A percentile compares a stretch with the other conserved stretches of the same genome.
These are phyloP conservation scores for Sciurus niger DNA, from an alignment of 2,113 vertebrate genomes.

Conservation along the genomic window DNA sequence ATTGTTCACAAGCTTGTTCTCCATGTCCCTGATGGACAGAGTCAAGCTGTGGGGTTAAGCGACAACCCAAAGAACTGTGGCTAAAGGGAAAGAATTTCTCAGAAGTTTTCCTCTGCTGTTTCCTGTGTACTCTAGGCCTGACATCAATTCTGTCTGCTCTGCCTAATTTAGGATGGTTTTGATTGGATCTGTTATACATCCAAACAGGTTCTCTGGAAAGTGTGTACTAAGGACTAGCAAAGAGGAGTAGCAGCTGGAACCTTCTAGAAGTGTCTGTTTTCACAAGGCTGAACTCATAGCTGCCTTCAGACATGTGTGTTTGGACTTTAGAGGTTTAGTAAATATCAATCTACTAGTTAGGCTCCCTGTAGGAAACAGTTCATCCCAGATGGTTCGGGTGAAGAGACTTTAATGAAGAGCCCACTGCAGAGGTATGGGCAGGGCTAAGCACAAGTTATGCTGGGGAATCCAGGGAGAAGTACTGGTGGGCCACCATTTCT, in stretches of 20 bases:
- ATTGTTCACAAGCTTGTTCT: neutral
- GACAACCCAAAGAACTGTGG: neutral
- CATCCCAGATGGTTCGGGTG: neutral
- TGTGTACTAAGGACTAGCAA: neutral
- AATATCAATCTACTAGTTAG: neutral
- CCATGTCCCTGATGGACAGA: neutral
- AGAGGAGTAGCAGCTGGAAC: neutral
- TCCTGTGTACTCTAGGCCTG: neutral
- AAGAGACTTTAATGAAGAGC: too few relatives aligned
- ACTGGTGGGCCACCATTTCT: neutral
- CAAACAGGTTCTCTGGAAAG: constrained; percentile 18
- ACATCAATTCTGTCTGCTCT: neutral
- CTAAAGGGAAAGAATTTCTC: neutral
- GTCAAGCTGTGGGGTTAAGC: neutral
- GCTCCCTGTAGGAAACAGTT: neutral
- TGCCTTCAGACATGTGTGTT: neutral
- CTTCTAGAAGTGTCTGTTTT: constrained; percentile 22
- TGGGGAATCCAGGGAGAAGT: neutral
- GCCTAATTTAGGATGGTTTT: neutral
- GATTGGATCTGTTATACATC: neutral
- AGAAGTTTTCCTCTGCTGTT: neutral
- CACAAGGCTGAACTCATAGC: neutral
- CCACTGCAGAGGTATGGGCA: too few relatives aligned
- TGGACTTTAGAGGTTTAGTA: neutral
- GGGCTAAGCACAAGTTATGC: neutral